These are phyloP conservation scores for Microchrysa polita DNA, from an alignment of 2,888 invertebrate genomes.

Conservation along the genomic window DNA sequence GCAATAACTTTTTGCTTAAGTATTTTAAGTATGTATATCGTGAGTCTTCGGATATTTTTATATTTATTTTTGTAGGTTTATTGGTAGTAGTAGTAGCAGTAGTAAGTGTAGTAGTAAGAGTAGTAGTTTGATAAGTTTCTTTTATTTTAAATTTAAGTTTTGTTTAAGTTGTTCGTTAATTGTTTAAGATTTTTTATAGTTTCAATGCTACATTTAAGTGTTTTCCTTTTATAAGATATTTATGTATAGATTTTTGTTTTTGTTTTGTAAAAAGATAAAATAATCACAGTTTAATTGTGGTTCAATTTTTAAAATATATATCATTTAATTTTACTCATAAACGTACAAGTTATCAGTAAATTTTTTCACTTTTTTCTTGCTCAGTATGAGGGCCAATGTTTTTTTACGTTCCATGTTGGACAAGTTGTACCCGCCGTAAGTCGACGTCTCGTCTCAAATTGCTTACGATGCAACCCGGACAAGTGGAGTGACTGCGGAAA, in stretches of 20 bases:
- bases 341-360: background rate
- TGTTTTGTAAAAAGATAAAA: slow-evolving; percentile 42
- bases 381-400: too few species aligned
- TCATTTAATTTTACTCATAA: slow-evolving; percentile 37
- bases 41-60: slow-evolving; percentile 18
- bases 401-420: too few species aligned
- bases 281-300: slow-evolving; percentile 43
- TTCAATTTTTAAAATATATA: slow-evolving; percentile 39
- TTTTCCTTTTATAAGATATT: background rate
- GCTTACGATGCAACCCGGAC: too few species aligned
- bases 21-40: slow-evolving; percentile 20
- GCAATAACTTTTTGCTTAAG: background rate
- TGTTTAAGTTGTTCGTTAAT: slow-evolving; percentile 35
- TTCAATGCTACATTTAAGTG: slow-evolving; percentile 29
- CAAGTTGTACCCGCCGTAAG: too few species aligned
- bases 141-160: too few species aligned
- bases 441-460: too few species aligned
- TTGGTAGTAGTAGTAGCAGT: slow-evolving; percentile 23
- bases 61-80: slow-evolving; percentile 2
- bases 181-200: slow-evolving; percentile 14
- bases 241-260: too few species aligned
- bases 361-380: background rate
- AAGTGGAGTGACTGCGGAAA: too few species aligned
- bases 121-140: slow-evolving; percentile 39
- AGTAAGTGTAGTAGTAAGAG: slow-evolving; percentile 14